Evolutionary conservation across 2,797 vertebrate species (phyloP), one percentile per base, ranked within the genome.

Genomic region (Hydrocynus forskahlii): DNA sequence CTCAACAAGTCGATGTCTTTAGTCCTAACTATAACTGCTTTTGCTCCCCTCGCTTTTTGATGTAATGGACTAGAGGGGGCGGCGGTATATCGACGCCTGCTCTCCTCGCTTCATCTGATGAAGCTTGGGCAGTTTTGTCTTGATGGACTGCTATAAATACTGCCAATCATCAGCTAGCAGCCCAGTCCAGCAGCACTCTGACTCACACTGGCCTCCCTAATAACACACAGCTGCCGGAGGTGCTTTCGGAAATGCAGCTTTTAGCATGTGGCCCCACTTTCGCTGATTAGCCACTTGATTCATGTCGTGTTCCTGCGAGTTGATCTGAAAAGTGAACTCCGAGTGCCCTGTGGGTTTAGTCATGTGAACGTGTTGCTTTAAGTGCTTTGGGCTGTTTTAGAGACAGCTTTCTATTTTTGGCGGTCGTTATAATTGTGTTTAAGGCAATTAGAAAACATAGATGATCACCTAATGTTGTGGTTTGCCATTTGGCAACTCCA

Each of bases 121-220:
- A 78, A n/a, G 75, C 62, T 76, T 55, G 75, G 66, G 78, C 55
- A 73, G 82, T 68, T 81, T 59, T 35, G 63, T 35, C 48, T 29
- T 84, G 80, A 86, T 86, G 75, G 75, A 83, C 76, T 50, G 64
- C 80, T 80, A 84, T 87, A 85, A 87, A 87, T 85, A 87, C 82
- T 21, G 50, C 48, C 76, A 81, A 80, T 73, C 21, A 81, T 57
- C 78, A 48, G 75, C 73, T 76, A 84, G 84, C 80, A 74, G 74
- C 16, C 59, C 35, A 68, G 78, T 45, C 25, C 23, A 4, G 59
- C 76, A 48, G 76, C 50, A 6, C 69, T 81, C 75, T 84, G 84
- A 87, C 80, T 84, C 83, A 83, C 70, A 8, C 76, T 23, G 76
- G 63, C 43, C 63, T 74, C 54, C 45, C 63, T 75, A 82, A 83